Conservation (phyloP, 2,797 vertebrate species). For the Tachyglossus aculeatus region DNA sequence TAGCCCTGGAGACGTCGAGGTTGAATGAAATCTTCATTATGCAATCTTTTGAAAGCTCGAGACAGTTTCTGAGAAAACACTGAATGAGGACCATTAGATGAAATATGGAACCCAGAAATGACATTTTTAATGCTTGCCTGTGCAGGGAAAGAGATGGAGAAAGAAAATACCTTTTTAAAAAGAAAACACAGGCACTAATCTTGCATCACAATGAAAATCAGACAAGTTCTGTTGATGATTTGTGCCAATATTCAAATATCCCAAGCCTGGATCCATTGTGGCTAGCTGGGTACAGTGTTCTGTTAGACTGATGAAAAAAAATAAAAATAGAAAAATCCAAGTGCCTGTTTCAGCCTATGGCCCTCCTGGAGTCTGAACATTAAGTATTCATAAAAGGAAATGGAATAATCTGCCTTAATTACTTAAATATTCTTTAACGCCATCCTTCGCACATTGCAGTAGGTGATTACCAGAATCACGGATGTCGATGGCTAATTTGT, state of each 20-base stretch:
- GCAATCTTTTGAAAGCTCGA: no score
- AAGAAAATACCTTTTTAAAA: no score
- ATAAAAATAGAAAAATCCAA: background rate
- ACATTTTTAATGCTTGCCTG: no score
- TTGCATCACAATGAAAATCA: slow-evolving; percentile 15
- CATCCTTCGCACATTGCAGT: slow-evolving; percentile 13
- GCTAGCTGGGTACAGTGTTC: background rate
- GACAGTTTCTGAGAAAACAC: background rate
- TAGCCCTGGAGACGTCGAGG: no score
- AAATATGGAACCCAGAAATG: no score
- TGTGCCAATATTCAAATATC: slow-evolving; percentile 28
- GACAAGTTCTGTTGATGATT: background rate
- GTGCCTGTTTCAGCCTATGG: background rate
- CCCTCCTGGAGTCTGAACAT: slow-evolving; percentile 16
- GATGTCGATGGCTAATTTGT: slow-evolving; percentile 58
- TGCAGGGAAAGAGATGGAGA: background rate
- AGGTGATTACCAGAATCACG: slow-evolving; percentile 38
- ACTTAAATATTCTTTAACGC: slow-evolving; percentile 46
- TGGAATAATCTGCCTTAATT: slow-evolving; percentile 21
- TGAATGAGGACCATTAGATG: background rate
- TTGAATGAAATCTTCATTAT: no score
- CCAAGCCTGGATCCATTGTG: slow-evolving; percentile 1
- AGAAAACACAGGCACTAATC: background rate
- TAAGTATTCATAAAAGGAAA: slow-evolving; percentile 26
- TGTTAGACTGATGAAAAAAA: background rate